Evolutionary conservation across 2,113 vertebrate species (phyloP), one percentile per base, ranked within the genome.

Genomic region (Xiphophorus hellerii): DNA sequence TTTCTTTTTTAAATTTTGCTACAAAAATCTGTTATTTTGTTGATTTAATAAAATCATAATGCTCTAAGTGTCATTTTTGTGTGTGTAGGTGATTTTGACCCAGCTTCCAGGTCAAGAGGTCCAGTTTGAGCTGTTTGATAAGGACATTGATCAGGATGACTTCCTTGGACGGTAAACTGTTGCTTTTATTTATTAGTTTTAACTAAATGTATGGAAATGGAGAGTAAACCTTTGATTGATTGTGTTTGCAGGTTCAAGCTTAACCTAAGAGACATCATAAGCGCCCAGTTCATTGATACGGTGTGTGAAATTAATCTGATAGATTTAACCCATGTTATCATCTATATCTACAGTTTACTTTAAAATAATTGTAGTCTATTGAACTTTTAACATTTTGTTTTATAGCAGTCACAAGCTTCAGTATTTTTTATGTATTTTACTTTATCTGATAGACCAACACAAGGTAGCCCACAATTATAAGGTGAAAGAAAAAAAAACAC

Each of bases 141-240:
- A 98, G 90, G 97, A 97, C 86, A 76, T 98, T 17, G 96, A 97
- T 84, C 95, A 96, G 84, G 97, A 98, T 22, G 97, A 98, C 76
- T 97, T 97, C 85, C 93, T 98, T 27, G 97, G 97, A 84, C 94
- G 96, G 97, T 97, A 82, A 48, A 83, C 44, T 4, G 25, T 35
- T 28, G 29, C 12, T 15, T 62, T 62, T 20, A 14, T 17, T n/a
- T 54, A 33, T 5, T 30, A 11, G 54, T 73, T 42, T 30, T 51
- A 31, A 62, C 1, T 42, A 3, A 63, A n/a, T 31, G n/a, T 58
- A 10, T 25, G 25, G 14, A 73, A 3, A 66, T 67, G 62, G 28
- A 12, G 1, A 10, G 22, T 28, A 6, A 60, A 30, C 0, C 62
- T 27, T 68, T 80, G 12, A 69, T 64, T 80, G 22, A 64, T 3